These are phyloP conservation scores for Anas bahamensis DNA, from an alignment of 2,797 vertebrate species.

Conservation along the genomic window DNA sequence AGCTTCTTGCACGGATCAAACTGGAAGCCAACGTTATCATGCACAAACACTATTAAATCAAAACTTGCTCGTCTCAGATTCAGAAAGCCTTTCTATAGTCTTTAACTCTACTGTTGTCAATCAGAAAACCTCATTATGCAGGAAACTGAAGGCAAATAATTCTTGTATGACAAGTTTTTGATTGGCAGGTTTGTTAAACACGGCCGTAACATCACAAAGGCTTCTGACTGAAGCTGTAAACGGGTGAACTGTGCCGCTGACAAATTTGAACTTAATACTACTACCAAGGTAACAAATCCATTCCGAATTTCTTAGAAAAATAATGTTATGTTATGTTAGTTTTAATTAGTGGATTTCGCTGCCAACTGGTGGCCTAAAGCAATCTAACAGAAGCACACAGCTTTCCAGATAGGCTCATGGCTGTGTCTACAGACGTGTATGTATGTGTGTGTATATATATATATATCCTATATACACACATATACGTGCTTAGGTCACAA, in stretches of 20 bases:
- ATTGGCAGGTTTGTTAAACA: conserved; percentile 61
- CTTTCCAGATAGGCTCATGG: neutral
- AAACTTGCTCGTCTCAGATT: conserved; percentile 48
- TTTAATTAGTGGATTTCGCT: neutral
- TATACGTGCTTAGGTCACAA: neutral
- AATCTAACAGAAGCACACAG: neutral
- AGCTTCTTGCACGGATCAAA: conserved; percentile 18
- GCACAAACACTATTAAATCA: conserved; percentile 22
- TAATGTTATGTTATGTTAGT: neutral
- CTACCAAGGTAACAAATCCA: neutral
- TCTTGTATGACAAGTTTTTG: conserved; percentile 53
- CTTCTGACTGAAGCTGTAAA: neutral
- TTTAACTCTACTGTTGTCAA: conserved; percentile 46
- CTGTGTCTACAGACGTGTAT: neutral
- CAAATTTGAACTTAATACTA: neutral
- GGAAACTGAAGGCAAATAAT: conserved; percentile 65
- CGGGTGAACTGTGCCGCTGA: neutral
- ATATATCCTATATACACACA: too few species aligned
- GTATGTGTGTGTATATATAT: too few species aligned
- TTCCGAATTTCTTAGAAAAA: neutral
- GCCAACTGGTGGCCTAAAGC: neutral
- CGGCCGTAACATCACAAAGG: neutral
- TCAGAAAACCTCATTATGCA: conserved; percentile 65
- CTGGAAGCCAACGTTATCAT: neutral
- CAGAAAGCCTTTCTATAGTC: conserved; percentile 30